Conservation (phyloP, 2,113 vertebrate species). For the Cavia aperea region DNA sequence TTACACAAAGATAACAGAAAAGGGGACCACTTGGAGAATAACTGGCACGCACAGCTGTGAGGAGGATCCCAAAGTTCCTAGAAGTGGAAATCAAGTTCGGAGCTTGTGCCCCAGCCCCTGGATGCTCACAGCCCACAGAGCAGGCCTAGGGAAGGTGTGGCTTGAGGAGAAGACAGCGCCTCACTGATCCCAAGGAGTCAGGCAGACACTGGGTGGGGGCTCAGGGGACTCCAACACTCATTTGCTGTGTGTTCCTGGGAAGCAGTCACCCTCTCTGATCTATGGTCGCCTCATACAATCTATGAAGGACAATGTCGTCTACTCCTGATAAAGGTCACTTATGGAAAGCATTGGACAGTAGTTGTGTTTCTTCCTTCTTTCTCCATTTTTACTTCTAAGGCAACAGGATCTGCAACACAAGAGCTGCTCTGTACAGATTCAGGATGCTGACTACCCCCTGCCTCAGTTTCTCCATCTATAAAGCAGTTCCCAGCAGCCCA, state of each 20-base stretch:
- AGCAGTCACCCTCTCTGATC: neutral
- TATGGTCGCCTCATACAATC: neutral
- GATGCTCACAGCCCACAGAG: neutral
- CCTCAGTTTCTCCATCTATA: neutral
- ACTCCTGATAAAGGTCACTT: neutral
- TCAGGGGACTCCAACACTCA: neutral
- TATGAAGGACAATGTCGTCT: neutral
- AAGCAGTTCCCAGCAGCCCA: neutral
- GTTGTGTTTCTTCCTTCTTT: neutral
- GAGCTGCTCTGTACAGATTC: neutral
- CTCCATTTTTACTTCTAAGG: neutral
- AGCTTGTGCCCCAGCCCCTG: accelerated
- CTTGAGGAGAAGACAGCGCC: neutral
- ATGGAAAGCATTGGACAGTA: neutral
- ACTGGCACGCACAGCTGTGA: neutral
- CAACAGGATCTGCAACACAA: neutral
- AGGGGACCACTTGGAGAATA: neutral
- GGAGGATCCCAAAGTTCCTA: neutral
- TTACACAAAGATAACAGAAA: neutral
- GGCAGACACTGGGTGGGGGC: neutral
- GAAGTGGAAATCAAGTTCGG: neutral
- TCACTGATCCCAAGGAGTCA: neutral
- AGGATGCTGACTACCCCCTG: neutral
- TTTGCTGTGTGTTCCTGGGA: neutral
- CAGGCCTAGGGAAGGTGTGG: neutral